These are phyloP conservation scores for Pyrgus malvae DNA, from an alignment of 2,888 invertebrate species.

Conservation along the genomic window DNA sequence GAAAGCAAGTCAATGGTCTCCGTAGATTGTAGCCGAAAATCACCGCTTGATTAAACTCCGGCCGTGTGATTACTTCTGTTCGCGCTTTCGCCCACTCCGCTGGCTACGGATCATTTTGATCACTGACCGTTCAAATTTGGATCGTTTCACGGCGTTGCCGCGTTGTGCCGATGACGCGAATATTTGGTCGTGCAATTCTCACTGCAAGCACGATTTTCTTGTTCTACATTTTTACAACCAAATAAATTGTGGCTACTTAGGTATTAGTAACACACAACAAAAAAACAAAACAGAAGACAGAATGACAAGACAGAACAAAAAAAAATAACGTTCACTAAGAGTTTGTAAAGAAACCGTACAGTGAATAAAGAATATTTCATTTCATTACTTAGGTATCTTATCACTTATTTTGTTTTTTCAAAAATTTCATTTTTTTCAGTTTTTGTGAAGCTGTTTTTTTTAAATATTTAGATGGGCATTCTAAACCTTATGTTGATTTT, in stretches of 20 bases:
- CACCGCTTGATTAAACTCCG: constrained; percentile 10
- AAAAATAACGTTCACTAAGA: no score
- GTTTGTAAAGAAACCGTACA: no score
- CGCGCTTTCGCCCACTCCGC: constrained; percentile 42
- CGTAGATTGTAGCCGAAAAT: constrained; percentile 1
- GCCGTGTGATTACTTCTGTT: constrained; percentile 27
- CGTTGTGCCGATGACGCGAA: constrained; percentile 37
- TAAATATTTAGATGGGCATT: no score
- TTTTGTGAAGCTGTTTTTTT: no score
- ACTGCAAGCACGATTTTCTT: constrained; percentile 35
- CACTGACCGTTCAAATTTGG: constrained; percentile 45
- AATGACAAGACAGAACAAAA: no score
- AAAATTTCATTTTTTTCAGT: no score
- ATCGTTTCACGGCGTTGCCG: constrained; percentile 42
- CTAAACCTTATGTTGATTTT: no score
- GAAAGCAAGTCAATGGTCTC: not conserved
- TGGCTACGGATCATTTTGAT: constrained; percentile 38
- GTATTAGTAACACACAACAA: not conserved
- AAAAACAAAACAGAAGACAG: no score
- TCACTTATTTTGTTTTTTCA: no score
- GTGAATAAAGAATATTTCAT: no score
- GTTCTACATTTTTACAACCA: not conserved
- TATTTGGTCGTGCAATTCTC: constrained; percentile 42
- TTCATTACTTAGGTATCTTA: no score
- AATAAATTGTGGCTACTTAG: no score